phyloP scores from a whole-genome alignment of 2,113 vertebrate species.

The Vulpes lagopus region DNA sequence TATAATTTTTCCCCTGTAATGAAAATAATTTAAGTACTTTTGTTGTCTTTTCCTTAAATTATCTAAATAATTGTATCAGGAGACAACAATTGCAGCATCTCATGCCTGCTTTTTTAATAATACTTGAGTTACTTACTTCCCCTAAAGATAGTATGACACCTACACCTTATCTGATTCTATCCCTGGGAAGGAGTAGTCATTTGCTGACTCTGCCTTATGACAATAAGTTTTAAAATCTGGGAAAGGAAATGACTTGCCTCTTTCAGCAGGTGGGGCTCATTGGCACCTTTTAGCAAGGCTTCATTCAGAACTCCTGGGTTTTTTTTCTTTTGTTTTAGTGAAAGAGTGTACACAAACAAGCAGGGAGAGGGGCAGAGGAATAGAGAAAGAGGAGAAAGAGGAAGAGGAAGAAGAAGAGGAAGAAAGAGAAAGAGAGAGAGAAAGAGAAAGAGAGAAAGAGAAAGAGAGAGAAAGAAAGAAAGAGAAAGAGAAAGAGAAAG shows the following conservation, averaged over 20 bases:
- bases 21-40: constrained; percentile 1
- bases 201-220: not conserved
- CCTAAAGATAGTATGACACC: not conserved
- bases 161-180: not conserved
- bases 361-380: not conserved
- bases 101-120: not conserved
- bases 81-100: not conserved
- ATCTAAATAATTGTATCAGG: constrained; percentile 28
- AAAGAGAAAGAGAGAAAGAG: not conserved
- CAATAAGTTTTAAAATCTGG: not conserved
- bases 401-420: not conserved
- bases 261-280: not conserved
- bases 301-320: not conserved
- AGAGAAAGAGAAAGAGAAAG: not conserved
- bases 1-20: not conserved
- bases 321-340: not conserved
- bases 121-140: not conserved
- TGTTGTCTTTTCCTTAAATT: constrained; percentile 34
- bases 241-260: not conserved
- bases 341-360: not conserved
- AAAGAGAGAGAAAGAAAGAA: not conserved
- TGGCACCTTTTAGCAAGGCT: not conserved
- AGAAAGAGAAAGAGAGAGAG: not conserved
- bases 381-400: not conserved
- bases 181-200: not conserved